These are phyloP conservation scores for Cotesia glomerata DNA, from an alignment of 1,140 invertebrate genomes.

Conservation along the genomic window DNA sequence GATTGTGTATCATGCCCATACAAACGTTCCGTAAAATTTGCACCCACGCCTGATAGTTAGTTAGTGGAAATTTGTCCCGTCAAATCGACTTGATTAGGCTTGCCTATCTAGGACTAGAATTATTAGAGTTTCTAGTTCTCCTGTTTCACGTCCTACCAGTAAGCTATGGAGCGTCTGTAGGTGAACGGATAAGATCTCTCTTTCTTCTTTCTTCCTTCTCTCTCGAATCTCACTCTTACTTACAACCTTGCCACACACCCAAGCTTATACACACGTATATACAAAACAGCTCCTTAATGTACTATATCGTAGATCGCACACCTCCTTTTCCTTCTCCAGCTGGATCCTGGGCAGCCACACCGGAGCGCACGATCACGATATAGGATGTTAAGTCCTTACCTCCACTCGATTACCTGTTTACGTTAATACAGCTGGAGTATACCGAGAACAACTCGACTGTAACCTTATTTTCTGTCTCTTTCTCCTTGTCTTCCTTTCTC, in stretches of 20 bases:
- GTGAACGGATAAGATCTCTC: background rate
- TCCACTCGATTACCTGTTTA: background rate
- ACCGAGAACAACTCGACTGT: conserved; percentile 36
- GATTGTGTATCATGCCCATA: too few species aligned
- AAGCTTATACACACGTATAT: background rate
- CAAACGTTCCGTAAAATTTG: too few species aligned
- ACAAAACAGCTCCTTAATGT: background rate
- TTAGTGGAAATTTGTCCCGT: too few species aligned
- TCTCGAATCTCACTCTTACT: background rate
- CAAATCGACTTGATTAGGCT: too few species aligned
- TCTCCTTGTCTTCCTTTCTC: conserved; percentile 26
- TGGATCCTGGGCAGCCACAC: too few species aligned
- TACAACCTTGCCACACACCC: too few species aligned
- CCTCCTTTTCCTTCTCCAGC: too few species aligned
- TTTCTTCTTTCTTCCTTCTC: background rate
- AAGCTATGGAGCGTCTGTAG: background rate
- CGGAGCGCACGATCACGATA: too few species aligned
- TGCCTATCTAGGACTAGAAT: too few species aligned
- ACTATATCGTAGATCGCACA: too few species aligned
- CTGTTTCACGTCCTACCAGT: background rate
- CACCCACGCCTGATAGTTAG: too few species aligned
- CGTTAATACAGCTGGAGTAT: conserved; percentile 20
- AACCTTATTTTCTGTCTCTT: conserved; percentile 37
- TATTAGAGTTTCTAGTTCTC: background rate
- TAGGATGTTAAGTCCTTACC: background rate